Evolutionary conservation across 2,888 invertebrate species (phyloP), one percentile per base, ranked within the genome.

Genomic region (Formica aserva): DNA sequence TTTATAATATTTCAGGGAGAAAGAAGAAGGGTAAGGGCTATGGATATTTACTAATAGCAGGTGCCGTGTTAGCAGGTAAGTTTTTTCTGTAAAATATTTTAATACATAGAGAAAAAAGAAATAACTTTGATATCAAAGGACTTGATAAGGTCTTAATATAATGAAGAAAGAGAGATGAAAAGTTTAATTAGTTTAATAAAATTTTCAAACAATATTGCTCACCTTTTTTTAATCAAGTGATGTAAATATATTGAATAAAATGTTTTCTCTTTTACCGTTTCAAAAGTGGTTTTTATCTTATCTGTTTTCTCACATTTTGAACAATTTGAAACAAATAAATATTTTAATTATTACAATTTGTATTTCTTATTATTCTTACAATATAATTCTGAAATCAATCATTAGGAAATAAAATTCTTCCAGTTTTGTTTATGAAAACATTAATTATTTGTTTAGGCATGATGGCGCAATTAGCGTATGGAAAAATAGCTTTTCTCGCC

Each of bases 401-500:
- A 38, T 13, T 35, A 48, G 52, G 35, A 62, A 57, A 41, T 41
- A 57, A 9, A 26, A 26, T 63, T 9, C 18, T 55, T 55, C 1
- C 3, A 26, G 35, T 11, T 26, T 52, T 52, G 0, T 13, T 76
- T 29, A 55, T 13, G 22, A 22, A 67, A 57, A 32, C 11, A n/a
- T 66, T 4, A 38, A 77, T 69, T 57, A 57, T 48, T 60, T 48
- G 86, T 89, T n/a, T 78, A 91, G 95, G 96, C 62, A 96, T 97
- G 95, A 95, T 97, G 94, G 96, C 96, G 2, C 97, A 97, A 94
- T 94, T 97, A 95, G 96, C 96, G 85, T 96, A 97, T 93, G 96
- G 96, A 38, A 97, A 97, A 95, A 96, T 97, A 83, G 96, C 97
- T 8, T 95, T 97, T 84, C 95, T 97, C 89, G 97, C 97, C 0